phyloP scores from a whole-genome alignment of 2,113 vertebrate genomes.

The Eleginops maclovinus region DNA sequence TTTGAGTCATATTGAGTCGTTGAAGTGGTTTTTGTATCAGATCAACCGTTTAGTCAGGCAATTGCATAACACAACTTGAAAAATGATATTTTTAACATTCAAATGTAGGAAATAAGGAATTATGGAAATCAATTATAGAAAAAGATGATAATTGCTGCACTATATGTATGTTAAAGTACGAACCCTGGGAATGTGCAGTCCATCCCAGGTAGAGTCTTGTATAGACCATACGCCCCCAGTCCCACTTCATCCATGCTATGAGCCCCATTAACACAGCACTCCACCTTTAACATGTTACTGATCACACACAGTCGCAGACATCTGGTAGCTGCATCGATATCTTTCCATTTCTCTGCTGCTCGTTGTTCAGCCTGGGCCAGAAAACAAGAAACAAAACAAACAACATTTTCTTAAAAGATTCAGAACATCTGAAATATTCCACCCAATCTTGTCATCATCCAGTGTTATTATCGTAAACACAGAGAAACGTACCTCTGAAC shows the following conservation, averaged over 20 bases:
- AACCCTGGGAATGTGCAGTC: constrained; percentile 94
- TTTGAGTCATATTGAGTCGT: too few species aligned
- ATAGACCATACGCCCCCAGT: constrained; percentile 87
- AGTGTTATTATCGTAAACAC: not conserved
- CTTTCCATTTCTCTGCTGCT: constrained; percentile 73
- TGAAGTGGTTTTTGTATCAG: too few species aligned
- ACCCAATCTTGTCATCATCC: not conserved
- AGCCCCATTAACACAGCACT: constrained; percentile 89
- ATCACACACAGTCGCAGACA: constrained; percentile 83
- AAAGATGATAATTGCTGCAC: not conserved
- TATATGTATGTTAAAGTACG: constrained; percentile 24
- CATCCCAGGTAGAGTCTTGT: constrained; percentile 88
- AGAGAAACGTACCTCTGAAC: constrained; percentile 68
- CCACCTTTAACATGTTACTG: constrained; percentile 85
- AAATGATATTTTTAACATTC: too few species aligned
- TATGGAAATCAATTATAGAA: not conserved
- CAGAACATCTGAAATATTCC: not conserved
- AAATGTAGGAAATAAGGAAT: too few species aligned
- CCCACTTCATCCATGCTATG: constrained; percentile 92
- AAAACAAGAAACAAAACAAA: constrained; percentile 19
- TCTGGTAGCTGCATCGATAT: constrained; percentile 31
- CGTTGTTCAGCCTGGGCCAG: constrained; percentile 58
- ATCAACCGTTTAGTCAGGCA: too few species aligned
- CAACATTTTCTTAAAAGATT: not conserved
- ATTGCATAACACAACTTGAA: too few species aligned